Evolutionary conservation across 2,888 invertebrate species (phyloP).

Genomic region (Dinocampus coccinellae): DNA sequence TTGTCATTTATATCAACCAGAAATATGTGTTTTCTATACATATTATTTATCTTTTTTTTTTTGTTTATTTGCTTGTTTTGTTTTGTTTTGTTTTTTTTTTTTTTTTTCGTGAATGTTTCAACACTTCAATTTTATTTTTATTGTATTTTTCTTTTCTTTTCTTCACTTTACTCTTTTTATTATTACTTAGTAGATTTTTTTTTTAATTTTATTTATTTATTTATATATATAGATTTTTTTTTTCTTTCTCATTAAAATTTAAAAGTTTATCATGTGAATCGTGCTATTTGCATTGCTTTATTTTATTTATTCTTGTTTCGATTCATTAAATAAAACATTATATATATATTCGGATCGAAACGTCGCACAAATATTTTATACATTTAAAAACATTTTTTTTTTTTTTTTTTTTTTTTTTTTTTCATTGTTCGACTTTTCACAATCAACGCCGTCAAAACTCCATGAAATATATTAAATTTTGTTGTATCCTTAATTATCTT

Average conservation of each 20-base stretch:
- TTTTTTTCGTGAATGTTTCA: conserved; percentile 21
- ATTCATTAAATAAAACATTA: not conserved
- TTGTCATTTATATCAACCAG: conserved; percentile 45
- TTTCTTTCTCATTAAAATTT: conserved; percentile 21
- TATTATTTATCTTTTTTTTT: conserved; percentile 42
- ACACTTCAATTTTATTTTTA: conserved; percentile 36
- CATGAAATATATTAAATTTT: conserved; percentile 29
- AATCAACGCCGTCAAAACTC: not conserved
- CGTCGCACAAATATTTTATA: conserved; percentile 1
- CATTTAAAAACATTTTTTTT: conserved; percentile 17
- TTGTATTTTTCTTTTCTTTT: conserved; percentile 31
- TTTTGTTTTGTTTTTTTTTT: no score
- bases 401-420: not conserved
- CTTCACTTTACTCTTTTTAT: conserved; percentile 14
- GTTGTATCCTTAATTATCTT: conserved; percentile 31
- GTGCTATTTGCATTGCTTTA: conserved; percentile 6
- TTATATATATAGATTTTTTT: conserved; percentile 10
- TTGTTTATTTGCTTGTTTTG: no score
- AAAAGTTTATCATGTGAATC: not conserved
- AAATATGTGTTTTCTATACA: conserved; percentile 46
- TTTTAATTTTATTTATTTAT: conserved; percentile 18
- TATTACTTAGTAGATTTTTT: not conserved
- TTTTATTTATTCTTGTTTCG: not conserved
- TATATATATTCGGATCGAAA: not conserved
- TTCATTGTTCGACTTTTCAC: not conserved